Conservation (phyloP, 2,888 invertebrate genomes). For the Parnassius orleans region DNA sequence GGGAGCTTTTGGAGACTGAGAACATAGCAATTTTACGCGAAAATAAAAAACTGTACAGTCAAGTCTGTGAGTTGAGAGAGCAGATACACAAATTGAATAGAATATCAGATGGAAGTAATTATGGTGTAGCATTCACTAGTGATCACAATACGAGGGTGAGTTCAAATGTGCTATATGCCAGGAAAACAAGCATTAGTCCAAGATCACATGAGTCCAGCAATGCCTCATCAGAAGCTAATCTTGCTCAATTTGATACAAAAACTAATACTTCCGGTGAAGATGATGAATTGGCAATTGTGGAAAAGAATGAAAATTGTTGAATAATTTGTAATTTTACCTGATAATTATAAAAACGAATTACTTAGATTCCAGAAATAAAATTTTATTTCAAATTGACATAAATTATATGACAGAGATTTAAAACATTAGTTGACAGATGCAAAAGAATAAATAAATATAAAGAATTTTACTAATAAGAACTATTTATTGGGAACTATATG, state of each 20-base stretch:
- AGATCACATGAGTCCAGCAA: conserved; percentile 72
- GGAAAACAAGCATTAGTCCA: conserved; percentile 64
- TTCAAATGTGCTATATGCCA: conserved; percentile 64
- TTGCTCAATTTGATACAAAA: conserved; percentile 62
- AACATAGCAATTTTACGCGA: conserved; percentile 93
- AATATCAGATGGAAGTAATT: conserved; percentile 68
- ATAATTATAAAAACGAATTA: conserved; percentile 14
- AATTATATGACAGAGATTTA: conserved; percentile 16
- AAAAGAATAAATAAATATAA: conserved; percentile 9
- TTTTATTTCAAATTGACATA: neutral
- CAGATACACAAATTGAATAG: conserved; percentile 73
- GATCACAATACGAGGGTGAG: conserved; percentile 52
- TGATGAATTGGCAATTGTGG: conserved; percentile 70
- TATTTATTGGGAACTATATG: too few species aligned
- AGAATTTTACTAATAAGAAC: conserved; percentile 5
- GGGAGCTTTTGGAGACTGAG: conserved; percentile 94
- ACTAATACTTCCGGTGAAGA: conserved; percentile 71
- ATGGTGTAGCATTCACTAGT: conserved; percentile 42
- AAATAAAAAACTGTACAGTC: conserved; percentile 88
- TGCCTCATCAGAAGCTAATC: conserved; percentile 68
- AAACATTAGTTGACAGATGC: conserved; percentile 8
- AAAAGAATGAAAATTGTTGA: conserved; percentile 48
- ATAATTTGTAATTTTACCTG: conserved; percentile 29
- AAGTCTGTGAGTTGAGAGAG: conserved; percentile 71
- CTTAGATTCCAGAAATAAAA: conserved; percentile 3